phyloP scores from a whole-genome alignment of 2,113 vertebrate genomes.

The Sceloporus tristichus region DNA sequence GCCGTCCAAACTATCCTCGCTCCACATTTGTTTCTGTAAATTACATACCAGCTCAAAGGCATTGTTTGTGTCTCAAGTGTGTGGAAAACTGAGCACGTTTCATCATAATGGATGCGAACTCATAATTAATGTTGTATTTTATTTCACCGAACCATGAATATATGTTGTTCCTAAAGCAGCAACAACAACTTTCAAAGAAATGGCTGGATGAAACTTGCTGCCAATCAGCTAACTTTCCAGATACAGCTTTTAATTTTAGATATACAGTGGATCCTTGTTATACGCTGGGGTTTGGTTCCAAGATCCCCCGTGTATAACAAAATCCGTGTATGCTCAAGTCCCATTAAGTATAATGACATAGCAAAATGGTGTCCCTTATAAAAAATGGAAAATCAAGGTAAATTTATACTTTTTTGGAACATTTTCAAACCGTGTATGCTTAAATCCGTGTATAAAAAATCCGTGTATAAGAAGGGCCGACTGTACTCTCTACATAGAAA shows the following conservation, averaged over 20 bases:
- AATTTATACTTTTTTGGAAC: too few relatives aligned
- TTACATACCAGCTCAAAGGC: neutral
- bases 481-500: neutral
- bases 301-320: too few relatives aligned
- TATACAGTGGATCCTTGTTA: neutral
- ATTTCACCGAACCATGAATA: conserved; percentile 42
- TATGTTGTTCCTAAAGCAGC: conserved; percentile 23
- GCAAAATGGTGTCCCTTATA: too few relatives aligned
- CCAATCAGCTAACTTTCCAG: neutral
- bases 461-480: too few relatives aligned
- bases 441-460: too few relatives aligned
- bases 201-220: neutral
- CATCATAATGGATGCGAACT: conserved; percentile 15
- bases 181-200: conserved; percentile 22
- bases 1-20: conserved; percentile 12
- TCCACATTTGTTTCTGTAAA: conserved; percentile 34
- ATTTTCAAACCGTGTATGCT: too few relatives aligned
- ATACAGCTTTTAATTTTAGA: neutral
- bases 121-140: conserved; percentile 7
- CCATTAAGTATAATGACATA: too few relatives aligned
- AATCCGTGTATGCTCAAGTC: too few relatives aligned
- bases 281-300: too few relatives aligned
- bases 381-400: too few relatives aligned
- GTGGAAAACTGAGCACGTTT: conserved; percentile 9
- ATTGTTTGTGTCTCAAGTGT: neutral